Percentiles rank a stretch among this genome's conserved stretches.
Evolutionary conservation across 2,888 invertebrate genomes (phyloP).

Genomic region (Tetheella fluctuosa): DNA sequence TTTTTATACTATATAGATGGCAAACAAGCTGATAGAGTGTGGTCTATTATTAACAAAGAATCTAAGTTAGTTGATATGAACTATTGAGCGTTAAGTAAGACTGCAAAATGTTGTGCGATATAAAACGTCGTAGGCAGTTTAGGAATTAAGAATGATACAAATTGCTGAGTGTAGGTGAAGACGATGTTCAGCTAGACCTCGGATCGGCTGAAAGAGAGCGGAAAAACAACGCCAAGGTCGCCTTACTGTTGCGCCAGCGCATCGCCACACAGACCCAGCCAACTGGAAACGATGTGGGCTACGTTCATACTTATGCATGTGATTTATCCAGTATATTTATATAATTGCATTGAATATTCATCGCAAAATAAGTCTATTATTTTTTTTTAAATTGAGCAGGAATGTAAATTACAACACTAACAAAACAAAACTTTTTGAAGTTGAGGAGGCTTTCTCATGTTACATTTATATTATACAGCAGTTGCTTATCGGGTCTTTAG

Average conservation of each 20-base stretch:
- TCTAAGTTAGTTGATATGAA: too few species aligned
- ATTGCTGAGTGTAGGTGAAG: constrained; percentile 38
- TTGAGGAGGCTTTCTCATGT: neutral
- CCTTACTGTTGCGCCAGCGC: constrained; percentile 43
- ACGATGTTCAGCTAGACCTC: constrained; percentile 58
- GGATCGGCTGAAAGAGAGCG: constrained; percentile 80
- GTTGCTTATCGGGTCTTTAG: too few species aligned
- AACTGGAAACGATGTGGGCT: constrained; percentile 65
- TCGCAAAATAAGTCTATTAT: constrained; percentile 2
- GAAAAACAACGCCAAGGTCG: constrained; percentile 82
- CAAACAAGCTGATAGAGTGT: too few species aligned
- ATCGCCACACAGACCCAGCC: constrained; percentile 65
- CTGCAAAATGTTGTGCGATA: too few species aligned
- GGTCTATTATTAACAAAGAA: too few species aligned
- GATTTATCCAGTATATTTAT: constrained; percentile 19
- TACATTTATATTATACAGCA: neutral
- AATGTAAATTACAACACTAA: neutral
- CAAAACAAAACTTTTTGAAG: neutral
- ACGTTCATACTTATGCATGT: constrained; percentile 44
- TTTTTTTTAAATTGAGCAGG: neutral
- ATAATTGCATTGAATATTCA: constrained; percentile 10
- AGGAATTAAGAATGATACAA: neutral
- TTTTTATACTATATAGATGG: too few species aligned
- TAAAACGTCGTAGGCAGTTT: neutral
- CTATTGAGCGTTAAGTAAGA: too few species aligned